phyloP scores from a whole-genome alignment of 2,888 invertebrate genomes.

The Apotomis betuletana region DNA sequence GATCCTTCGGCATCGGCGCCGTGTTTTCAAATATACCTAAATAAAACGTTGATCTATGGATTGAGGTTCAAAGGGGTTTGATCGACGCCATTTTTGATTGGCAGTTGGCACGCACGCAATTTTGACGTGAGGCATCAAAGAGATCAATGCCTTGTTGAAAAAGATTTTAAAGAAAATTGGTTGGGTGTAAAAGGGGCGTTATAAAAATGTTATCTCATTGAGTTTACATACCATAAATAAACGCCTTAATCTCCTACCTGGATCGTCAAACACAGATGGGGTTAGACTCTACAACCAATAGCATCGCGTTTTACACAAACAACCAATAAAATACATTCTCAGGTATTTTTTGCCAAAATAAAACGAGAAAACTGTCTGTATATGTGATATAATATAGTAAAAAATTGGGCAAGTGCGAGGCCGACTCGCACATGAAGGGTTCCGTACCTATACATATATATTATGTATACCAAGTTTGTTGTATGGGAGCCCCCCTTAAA shows the following conservation, averaged over 20 bases:
- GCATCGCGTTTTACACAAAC: no score
- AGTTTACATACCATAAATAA: background rate
- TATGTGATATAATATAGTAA: no score
- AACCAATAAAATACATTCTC: no score
- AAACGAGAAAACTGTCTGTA: no score
- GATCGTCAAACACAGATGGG: no score
- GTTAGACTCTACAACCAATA: no score
- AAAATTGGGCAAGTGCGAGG: no score
- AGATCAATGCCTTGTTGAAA: conserved; percentile 33
- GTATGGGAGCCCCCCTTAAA: no score
- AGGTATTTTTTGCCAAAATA: no score
- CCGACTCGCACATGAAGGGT: no score
- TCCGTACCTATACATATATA: no score
- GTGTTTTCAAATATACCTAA: conserved; percentile 48
- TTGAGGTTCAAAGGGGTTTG: conserved; percentile 58
- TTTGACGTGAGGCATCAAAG: conserved; percentile 37
- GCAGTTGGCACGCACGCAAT: conserved; percentile 49
- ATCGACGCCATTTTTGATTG: conserved; percentile 56
- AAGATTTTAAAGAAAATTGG: conserved; percentile 40
- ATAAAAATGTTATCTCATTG: conserved; percentile 2
- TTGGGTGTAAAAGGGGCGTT: conserved; percentile 40
- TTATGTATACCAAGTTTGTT: no score
- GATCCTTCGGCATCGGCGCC: conserved; percentile 53
- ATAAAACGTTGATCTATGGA: conserved; percentile 54
- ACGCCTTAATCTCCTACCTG: background rate